Percentiles rank a stretch among this genome's conserved stretches.
Conservation (phyloP, 2,113 vertebrate genomes). For the Antigone vipio region DNA sequence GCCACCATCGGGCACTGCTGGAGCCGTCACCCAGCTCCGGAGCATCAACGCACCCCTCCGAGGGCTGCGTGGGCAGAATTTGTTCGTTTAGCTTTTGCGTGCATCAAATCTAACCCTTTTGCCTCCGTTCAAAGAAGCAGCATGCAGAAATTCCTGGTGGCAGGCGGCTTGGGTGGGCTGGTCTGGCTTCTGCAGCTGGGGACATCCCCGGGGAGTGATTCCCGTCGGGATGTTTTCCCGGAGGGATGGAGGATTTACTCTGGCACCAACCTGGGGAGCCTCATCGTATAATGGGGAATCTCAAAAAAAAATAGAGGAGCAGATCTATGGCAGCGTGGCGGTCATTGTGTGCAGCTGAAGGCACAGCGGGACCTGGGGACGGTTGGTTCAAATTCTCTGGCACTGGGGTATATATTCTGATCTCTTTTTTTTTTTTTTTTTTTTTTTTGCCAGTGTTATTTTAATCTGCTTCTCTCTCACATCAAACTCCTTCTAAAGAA, state of each 20-base stretch:
- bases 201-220: not conserved
- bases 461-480: constrained; percentile 31
- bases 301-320: not conserved
- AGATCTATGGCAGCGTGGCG: fast-evolving
- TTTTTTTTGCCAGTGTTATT: not conserved
- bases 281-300: fast-evolving
- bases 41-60: not conserved
- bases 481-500: not conserved
- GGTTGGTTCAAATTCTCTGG: fast-evolving
- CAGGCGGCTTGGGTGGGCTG: not conserved
- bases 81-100: not conserved
- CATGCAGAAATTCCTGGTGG: fast-evolving
- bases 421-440: not conserved
- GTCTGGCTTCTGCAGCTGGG: not conserved
- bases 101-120: not conserved
- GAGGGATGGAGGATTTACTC: no score
- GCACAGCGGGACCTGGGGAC: not conserved
- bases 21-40: not conserved
- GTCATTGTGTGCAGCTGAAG: not conserved
- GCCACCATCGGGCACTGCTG: not conserved
- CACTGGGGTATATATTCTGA: not conserved
- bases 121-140: not conserved
- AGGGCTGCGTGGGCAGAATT: not conserved
- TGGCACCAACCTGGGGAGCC: not conserved
- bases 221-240: not conserved